Evolutionary conservation across 2,113 vertebrate genomes (phyloP).

Genomic region (Gadus chalcogrammus): DNA sequence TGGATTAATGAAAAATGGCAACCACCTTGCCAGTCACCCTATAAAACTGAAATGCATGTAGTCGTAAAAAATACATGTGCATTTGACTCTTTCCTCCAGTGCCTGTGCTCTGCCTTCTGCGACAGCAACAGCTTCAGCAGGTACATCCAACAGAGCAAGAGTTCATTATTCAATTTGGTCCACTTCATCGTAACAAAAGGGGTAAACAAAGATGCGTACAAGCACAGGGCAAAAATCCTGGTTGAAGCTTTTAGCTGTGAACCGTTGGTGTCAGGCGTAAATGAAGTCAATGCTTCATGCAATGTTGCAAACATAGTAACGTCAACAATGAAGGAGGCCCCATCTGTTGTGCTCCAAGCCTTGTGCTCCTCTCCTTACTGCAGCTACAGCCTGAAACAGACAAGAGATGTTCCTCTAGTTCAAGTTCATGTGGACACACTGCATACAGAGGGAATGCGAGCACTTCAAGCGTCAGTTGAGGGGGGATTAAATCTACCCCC

Average conservation of each 20-base stretch:
- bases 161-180: slow-evolving; percentile 6
- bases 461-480: slow-evolving; percentile 10
- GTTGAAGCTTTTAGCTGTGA: slow-evolving; percentile 5
- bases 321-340: slow-evolving; percentile 1
- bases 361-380: not conserved
- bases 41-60: slow-evolving; percentile 1
- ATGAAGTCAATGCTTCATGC: slow-evolving; percentile 4
- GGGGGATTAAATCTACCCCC: not conserved
- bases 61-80: slow-evolving; percentile 18
- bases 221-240: slow-evolving; percentile 12
- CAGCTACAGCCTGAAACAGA: slow-evolving; percentile 13
- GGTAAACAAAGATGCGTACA: not conserved
- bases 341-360: slow-evolving; percentile 6
- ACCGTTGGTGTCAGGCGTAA: slow-evolving; percentile 12
- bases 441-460: not conserved
- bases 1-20: slow-evolving; percentile 17
- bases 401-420: slow-evolving; percentile 4
- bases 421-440: not conserved
- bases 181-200: slow-evolving; percentile 13
- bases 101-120: slow-evolving; percentile 22
- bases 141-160: slow-evolving; percentile 9
- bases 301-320: slow-evolving; percentile 5
- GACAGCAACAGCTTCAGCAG: slow-evolving; percentile 12
- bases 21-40: slow-evolving; percentile 3
- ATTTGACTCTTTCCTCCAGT: slow-evolving; percentile 21